These are phyloP conservation scores for Cyanistes caeruleus DNA, from an alignment of 2,113 vertebrate species.

Conservation along the genomic window DNA sequence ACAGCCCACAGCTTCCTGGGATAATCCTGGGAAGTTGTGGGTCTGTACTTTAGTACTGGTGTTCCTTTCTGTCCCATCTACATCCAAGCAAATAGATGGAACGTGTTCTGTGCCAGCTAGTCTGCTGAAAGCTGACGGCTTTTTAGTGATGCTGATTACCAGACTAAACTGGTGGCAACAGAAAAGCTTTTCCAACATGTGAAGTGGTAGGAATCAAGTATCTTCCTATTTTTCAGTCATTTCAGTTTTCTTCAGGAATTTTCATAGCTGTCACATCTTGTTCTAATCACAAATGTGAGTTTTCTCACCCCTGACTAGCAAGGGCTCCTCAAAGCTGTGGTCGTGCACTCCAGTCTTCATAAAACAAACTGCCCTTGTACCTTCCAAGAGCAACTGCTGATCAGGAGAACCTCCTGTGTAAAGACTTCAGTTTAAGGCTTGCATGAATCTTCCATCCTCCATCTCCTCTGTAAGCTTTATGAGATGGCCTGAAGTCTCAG, in stretches of 20 bases:
- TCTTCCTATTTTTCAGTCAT: background rate
- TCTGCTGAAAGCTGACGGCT: background rate
- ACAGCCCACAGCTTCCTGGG: rapidly evolving
- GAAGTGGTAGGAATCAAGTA: background rate
- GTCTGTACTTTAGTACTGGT: background rate
- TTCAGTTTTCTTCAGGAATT: background rate
- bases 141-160: background rate
- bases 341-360: background rate
- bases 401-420: background rate
- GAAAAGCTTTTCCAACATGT: background rate
- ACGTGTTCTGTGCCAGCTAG: background rate
- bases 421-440: background rate
- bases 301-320: background rate
- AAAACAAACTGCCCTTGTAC: background rate
- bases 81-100: background rate
- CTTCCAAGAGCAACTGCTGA: background rate
- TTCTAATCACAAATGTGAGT: background rate
- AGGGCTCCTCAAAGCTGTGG: background rate
- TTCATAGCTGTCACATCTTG: background rate
- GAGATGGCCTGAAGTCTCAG: background rate
- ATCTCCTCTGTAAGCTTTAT: background rate
- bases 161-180: background rate
- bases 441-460: background rate
- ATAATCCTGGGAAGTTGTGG: background rate
- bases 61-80: background rate